Conservation (phyloP, 2,113 vertebrate species). For the Sceloporus tristichus region DNA sequence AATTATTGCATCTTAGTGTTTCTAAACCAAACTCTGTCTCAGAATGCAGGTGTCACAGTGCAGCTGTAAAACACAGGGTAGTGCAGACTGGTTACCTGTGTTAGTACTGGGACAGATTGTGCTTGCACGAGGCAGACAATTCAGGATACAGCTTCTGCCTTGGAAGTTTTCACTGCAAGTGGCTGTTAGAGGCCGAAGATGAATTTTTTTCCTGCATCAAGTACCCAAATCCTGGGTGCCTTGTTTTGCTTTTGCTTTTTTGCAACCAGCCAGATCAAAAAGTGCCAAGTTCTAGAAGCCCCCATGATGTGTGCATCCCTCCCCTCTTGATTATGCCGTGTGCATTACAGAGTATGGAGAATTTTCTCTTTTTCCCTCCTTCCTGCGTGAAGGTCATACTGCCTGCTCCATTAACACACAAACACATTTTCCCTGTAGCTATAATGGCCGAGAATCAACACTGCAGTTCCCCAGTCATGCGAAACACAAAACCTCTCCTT, state of each 20-base stretch:
- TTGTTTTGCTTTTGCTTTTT: neutral
- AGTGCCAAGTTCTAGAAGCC: slow-evolving; percentile 53
- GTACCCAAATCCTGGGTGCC: neutral
- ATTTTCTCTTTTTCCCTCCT: neutral
- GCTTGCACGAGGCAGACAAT: neutral
- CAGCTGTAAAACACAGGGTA: slow-evolving; percentile 41
- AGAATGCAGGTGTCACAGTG: slow-evolving; percentile 22
- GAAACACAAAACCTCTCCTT: neutral
- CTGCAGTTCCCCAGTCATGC: neutral
- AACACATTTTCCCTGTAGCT: fast-evolving
- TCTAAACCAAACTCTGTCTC: slow-evolving; percentile 40
- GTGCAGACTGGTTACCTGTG: slow-evolving; percentile 26
- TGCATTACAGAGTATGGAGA: neutral
- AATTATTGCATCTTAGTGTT: slow-evolving; percentile 36
- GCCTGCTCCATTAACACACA: slow-evolving; percentile 22
- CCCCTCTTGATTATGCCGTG: fast-evolving
- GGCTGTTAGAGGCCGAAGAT: neutral
- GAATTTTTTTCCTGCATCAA: slow-evolving; percentile 35
- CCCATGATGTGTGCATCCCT: neutral
- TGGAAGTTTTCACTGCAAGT: neutral
- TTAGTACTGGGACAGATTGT: slow-evolving; percentile 2
- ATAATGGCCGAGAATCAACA: slow-evolving; percentile 23
- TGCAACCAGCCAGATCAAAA: slow-evolving; percentile 39
- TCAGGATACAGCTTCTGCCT: neutral
- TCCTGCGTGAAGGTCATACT: slow-evolving; percentile 14